A percentile compares a stretch with the other conserved stretches of the same genome.
Conservation (phyloP, 1,140 invertebrate genomes). For the Drosophila kepulauana region DNA sequence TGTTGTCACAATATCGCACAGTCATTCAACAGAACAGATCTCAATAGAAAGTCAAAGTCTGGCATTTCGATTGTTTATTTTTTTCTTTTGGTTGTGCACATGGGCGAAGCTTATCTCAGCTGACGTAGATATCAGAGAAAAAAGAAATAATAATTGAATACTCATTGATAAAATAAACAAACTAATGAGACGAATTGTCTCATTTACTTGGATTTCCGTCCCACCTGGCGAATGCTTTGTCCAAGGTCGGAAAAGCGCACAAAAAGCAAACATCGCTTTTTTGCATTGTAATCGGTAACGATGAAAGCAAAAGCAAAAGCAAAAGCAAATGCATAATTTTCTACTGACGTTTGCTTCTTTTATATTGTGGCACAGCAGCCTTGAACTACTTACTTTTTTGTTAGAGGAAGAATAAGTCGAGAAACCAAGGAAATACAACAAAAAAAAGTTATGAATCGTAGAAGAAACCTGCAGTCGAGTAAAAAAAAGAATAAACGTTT, state of each 20-base stretch:
- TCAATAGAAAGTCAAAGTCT: constrained; percentile 21
- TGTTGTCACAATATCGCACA: constrained; percentile 5
- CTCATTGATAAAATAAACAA: constrained; percentile 3
- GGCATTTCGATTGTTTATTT: constrained; percentile 15
- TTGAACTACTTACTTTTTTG: constrained; percentile 38
- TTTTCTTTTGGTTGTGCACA: too few species aligned
- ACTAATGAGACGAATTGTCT: background rate
- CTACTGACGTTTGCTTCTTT: constrained; percentile 18
- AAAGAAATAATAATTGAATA: background rate
- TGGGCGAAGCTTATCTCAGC: constrained; percentile 17
- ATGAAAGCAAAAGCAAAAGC: background rate
- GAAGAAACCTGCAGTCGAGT: constrained; percentile 17
- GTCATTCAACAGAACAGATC: background rate
- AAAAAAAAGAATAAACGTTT: background rate
- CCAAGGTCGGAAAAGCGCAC: constrained; percentile 19
- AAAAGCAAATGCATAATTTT: constrained; percentile 11
- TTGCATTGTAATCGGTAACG: background rate
- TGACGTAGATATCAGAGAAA: constrained; percentile 6
- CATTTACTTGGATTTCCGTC: constrained; percentile 3
- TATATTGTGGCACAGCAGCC: constrained; percentile 11
- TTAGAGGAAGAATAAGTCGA: background rate
- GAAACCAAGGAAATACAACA: background rate
- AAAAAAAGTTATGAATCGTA: constrained; percentile 18
- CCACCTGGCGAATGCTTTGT: background rate
- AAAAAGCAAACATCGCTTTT: background rate